Base-by-base conservation (phyloP, 2,888 invertebrate species). In the Euplagia quadripunctaria region DNA sequence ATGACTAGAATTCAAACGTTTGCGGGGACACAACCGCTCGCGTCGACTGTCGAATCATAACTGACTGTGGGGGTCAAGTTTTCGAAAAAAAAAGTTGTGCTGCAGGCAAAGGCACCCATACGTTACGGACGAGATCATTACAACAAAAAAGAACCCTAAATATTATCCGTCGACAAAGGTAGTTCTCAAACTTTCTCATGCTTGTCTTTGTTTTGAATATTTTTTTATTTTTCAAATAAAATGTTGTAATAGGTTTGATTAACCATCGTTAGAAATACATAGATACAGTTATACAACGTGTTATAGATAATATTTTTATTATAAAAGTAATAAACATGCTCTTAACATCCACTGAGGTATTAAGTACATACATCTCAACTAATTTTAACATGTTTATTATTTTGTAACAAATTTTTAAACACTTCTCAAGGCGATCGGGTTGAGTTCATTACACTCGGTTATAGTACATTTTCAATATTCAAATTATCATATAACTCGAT, bases 91-190 rank as follows among this genome's bases (percentile, higher is more conserved):
- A 91, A 46, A 88, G 81, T 86, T 85, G 89, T 88, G 90, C 87
- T 89, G 92, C 93, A 92, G 91, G 91, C 93, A 90, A 91, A 91
- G 91, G 93, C 94, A 92, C 94, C 94, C 94, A 94, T 94, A 94
- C 95, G 93, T 92, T 94, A 93, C 94, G 90, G 91, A 86, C 90
- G 95, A 95, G 95, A 96, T 94, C 94, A 92, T 92, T 93, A 90
- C 90, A 93, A 94, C 94, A 95, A 96, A 96, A 94, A 95, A 93
- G 93, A 92, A 94, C 94, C 95, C 94, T 94, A 94, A 94, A 95
- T 94, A 94, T 94, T 94, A 92, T 93, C 87, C 91, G 82, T 81
- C 84, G 85, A 83, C 84, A 86, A 77, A 80, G 80, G 81, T 72
- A 81, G 93, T 87, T 94, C 94, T 88, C 95, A 95, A 95, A 92